phyloP scores from a whole-genome alignment of 2,888 invertebrate species.

The Pyrrhosoma nymphula region DNA sequence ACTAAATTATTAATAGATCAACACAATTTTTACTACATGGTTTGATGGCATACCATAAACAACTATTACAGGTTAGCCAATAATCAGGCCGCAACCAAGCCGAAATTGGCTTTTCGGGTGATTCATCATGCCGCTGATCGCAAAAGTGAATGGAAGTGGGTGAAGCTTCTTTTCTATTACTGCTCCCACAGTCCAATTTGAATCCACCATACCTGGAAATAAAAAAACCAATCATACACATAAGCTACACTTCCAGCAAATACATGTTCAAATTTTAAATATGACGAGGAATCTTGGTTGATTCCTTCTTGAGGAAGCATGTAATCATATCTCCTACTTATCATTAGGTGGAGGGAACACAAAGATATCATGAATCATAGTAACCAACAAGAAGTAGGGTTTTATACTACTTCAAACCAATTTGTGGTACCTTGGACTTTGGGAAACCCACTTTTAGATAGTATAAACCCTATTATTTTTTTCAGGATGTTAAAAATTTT shows the following conservation, averaged over 20 bases:
- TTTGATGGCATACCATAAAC: background rate
- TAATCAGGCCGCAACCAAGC: constrained; percentile 96
- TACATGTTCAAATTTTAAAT: no score
- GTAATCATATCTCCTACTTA: no score
- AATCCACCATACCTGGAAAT: constrained; percentile 90
- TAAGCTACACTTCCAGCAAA: background rate
- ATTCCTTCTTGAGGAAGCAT: no score
- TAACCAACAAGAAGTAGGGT: no score
- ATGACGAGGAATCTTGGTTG: no score
- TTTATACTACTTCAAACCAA: no score
- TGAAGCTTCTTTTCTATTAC: constrained; percentile 96
- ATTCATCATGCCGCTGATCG: constrained; percentile 94
- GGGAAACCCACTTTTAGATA: no score
- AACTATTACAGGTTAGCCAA: constrained; percentile 84
- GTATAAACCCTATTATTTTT: no score
- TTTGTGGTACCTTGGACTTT: no score
- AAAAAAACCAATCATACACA: background rate
- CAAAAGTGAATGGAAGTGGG: constrained; percentile 96
- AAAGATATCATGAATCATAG: no score
- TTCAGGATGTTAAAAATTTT: no score
- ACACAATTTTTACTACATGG: constrained; percentile 10
- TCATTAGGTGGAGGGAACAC: no score
- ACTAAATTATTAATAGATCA: constrained; percentile 42
- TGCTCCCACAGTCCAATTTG: constrained; percentile 95
- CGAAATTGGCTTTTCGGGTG: constrained; percentile 95